Evolutionary conservation across 2,113 vertebrate genomes (phyloP).

Genomic region (Bubo bubo): DNA sequence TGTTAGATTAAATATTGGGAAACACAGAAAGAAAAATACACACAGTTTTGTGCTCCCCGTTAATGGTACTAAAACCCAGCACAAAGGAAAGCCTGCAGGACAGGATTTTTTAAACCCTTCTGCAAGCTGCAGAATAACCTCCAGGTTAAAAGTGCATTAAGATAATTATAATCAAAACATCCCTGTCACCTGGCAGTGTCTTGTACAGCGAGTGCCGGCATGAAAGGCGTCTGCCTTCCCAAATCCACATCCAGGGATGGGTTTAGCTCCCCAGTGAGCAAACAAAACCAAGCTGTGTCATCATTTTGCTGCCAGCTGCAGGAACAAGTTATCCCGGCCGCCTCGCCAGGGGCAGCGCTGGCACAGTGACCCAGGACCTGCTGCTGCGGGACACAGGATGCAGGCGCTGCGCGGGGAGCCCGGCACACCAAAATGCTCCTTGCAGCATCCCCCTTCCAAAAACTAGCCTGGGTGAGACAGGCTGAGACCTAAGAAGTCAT

Average conservation of each 20-base stretch:
- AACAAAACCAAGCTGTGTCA: neutral
- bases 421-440: neutral
- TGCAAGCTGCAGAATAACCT: neutral
- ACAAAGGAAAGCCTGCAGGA: neutral
- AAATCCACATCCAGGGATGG: neutral
- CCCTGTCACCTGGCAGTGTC: neutral
- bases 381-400: neutral
- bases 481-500: neutral
- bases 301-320: neutral
- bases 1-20: neutral
- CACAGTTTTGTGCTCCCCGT: neutral
- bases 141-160: constrained; percentile 11
- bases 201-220: neutral
- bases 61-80: neutral
- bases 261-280: neutral
- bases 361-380: neutral
- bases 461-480: neutral
- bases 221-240: neutral
- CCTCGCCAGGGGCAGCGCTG: neutral
- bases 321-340: neutral
- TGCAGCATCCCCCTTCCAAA: neutral
- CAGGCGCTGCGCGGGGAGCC: neutral
- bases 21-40: neutral
- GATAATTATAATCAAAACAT: neutral
- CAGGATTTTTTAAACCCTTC: neutral